Evolutionary conservation across 2,113 vertebrate genomes (phyloP).

Genomic region (Megaleporinus macrocephalus): DNA sequence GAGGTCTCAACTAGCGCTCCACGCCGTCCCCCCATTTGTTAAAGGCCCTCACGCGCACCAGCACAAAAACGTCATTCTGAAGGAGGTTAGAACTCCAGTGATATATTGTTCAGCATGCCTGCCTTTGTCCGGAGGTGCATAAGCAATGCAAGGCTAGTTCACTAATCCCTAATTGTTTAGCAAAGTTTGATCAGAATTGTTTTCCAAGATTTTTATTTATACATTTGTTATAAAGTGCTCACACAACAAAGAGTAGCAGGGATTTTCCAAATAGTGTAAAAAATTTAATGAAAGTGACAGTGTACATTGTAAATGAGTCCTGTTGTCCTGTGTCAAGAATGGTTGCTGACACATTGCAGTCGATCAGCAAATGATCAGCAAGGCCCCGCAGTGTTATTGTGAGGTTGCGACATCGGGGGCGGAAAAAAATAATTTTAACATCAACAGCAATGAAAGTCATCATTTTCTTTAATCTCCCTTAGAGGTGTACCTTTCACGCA

Average conservation of each 20-base stretch:
- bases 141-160: neutral
- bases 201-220: too few species aligned
- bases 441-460: neutral
- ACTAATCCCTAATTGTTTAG: neutral
- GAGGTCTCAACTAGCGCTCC: slow-evolving; percentile 36
- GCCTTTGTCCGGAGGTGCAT: neutral
- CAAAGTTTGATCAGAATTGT: too few species aligned
- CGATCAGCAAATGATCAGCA: neutral
- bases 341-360: neutral
- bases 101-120: neutral
- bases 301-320: neutral
- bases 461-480: neutral
- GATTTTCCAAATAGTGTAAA: too few species aligned
- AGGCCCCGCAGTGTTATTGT: neutral
- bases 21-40: slow-evolving; percentile 24
- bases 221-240: too few species aligned
- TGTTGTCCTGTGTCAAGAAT: neutral
- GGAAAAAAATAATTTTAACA: neutral
- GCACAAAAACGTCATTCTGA: slow-evolving; percentile 10
- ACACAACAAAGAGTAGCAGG: too few species aligned
- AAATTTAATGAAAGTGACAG: too few species aligned
- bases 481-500: neutral
- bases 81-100: neutral
- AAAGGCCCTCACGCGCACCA: slow-evolving; percentile 24
- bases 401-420: neutral